Evolutionary conservation across 2,888 invertebrate species (phyloP), one percentile per base, ranked within the genome.

Genomic region (Rhamnusium bicolor): DNA sequence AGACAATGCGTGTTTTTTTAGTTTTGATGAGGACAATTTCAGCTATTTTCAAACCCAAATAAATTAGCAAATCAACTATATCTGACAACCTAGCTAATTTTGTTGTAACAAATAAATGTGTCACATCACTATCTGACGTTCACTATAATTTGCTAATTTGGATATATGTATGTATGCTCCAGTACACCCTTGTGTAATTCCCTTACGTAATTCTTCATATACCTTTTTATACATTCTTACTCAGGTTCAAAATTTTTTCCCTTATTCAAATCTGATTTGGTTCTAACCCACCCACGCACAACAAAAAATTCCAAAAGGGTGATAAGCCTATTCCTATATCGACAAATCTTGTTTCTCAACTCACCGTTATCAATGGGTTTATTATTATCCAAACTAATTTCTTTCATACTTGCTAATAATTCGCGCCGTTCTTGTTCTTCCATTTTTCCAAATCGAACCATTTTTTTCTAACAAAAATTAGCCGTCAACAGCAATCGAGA

Each of bases 351-450:
- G 19, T n/a, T 29, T 16, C n/a, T 14, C 21, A 14, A 78, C 84
- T 83, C 76, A 85, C 85, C 85, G 78, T 85, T 84, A 68, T 85
- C 83, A 71, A 80, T 79, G 58, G 78, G 79, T 75, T 76, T 81
- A 68, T 79, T 80, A 65, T 77, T 73, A 51, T 61, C 76, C 71
- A 77, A 53, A 67, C 61, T 63, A 77, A 85, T 83, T 70, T 85
- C 84, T 74, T 83, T 83, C 75, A 82, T 80, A 74, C 85, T 85
- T 58, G 82, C 82, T 49, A 86, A 77, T 46, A 86, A 73, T 69
- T 83, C 84, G 40, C 84, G 80, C 74, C 81, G 81, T 72, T 83
- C 84, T 68, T 82, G 82, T 56, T 81, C 79, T 75, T 84, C 84
- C 75, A 72, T 84, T 83, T 74, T 81, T 21, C 79, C 79, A 62